Evolutionary conservation across 2,888 invertebrate species (phyloP).

Genomic region (Ptycholaimellus sp.): DNA sequence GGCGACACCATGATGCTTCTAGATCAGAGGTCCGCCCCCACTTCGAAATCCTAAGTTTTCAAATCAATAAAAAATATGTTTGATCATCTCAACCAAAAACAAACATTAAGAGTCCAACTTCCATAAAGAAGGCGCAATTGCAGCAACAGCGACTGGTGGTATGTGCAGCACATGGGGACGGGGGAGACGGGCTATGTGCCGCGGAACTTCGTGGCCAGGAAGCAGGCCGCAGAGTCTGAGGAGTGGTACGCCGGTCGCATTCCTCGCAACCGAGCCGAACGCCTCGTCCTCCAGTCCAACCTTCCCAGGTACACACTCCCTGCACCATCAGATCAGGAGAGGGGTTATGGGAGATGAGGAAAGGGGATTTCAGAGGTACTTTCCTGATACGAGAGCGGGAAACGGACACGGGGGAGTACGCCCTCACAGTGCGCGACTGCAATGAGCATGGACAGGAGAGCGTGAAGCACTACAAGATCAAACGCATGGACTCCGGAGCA

Average conservation of each 20-base stretch:
- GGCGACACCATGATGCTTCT: slow-evolving; percentile 81
- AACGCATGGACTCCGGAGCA: slow-evolving; percentile 52
- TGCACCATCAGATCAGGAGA: too few relatives aligned
- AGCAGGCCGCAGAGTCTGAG: slow-evolving; percentile 78
- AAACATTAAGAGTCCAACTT: slow-evolving; percentile 6
- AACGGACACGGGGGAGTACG: slow-evolving; percentile 45
- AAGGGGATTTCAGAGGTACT: too few relatives aligned
- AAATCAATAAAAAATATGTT: not conserved
- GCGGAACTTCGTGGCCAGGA: slow-evolving; percentile 80
- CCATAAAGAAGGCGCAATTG: slow-evolving; percentile 2
- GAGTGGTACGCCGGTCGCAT: slow-evolving; percentile 98
- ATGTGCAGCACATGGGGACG: slow-evolving; percentile 58
- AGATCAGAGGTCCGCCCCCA: slow-evolving; percentile 42
- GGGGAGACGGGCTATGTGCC: slow-evolving; percentile 72
- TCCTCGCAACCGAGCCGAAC: slow-evolving; percentile 78
- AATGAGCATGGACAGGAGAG: slow-evolving; percentile 61
- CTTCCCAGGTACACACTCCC: too few relatives aligned
- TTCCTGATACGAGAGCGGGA: slow-evolving; percentile 80
- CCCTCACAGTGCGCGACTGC: slow-evolving; percentile 56
- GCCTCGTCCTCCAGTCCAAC: slow-evolving; percentile 55
- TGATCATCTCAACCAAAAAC: not conserved
- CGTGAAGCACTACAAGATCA: slow-evolving; percentile 89
- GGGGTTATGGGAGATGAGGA: too few relatives aligned
- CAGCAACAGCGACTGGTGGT: slow-evolving; percentile 80
- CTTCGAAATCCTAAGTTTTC: slow-evolving; percentile 5